These are phyloP conservation scores for Amphipyra berbera DNA, from an alignment of 2,888 invertebrate genomes.

Conservation along the genomic window DNA sequence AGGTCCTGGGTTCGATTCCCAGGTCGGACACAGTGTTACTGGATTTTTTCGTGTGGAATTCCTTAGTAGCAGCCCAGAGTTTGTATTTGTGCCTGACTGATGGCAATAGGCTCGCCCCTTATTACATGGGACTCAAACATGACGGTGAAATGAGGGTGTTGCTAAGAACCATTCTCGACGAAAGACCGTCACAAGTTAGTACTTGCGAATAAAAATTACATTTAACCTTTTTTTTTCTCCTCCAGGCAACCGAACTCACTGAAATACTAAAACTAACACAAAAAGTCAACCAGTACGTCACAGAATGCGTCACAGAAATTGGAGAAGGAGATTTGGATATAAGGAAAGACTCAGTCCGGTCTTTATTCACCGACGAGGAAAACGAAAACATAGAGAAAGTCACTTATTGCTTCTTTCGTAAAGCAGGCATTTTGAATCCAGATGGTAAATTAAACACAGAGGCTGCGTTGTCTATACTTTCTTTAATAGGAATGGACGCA, in stretches of 20 bases:
- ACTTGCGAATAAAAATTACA: no score
- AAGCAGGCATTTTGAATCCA: constrained; percentile 17
- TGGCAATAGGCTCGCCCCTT: no score
- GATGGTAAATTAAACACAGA: constrained; percentile 22
- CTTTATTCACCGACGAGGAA: background rate
- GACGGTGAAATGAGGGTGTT: no score
- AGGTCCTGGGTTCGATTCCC: no score
- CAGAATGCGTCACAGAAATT: constrained; percentile 13
- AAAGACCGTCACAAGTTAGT: background rate
- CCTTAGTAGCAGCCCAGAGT: no score
- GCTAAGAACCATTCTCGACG: background rate
- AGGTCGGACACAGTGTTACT: no score
- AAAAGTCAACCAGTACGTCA: constrained; percentile 6
- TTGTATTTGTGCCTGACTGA: no score
- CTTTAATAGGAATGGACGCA: constrained; percentile 18
- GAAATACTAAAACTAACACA: background rate
- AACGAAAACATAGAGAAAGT: background rate
- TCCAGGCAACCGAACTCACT: constrained; percentile 6
- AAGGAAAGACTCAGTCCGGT: background rate
- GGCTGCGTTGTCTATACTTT: constrained; percentile 12
- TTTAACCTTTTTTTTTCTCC: background rate
- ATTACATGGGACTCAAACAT: no score
- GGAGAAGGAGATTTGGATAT: background rate
- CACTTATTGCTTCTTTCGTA: constrained; percentile 26
- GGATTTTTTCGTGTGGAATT: no score